Evolutionary conservation across 2,113 vertebrate species (phyloP).

Genomic region (Ceyx margarethae): DNA sequence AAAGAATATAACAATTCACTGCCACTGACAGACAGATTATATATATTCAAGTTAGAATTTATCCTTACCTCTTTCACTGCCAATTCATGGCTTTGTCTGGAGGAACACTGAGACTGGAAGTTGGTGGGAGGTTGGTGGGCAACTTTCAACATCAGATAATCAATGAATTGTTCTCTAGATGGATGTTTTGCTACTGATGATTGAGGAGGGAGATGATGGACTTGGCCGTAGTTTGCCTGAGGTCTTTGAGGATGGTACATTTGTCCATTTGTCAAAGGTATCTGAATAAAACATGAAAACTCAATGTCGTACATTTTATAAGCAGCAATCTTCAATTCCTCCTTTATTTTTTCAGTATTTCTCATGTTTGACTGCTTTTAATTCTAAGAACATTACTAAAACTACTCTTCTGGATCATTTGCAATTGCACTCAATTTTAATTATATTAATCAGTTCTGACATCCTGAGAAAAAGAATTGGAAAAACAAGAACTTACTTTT

Average conservation of each 20-base stretch:
- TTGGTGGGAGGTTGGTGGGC: conserved; percentile 77
- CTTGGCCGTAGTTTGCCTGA: conserved; percentile 82
- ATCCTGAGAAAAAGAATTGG: not conserved
- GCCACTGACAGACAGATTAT: not conserved
- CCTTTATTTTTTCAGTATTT: not conserved
- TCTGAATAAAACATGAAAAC: conserved; percentile 77
- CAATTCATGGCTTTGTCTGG: conserved; percentile 79
- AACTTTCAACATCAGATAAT: conserved; percentile 97
- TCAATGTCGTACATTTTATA: not conserved
- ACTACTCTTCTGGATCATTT: not conserved
- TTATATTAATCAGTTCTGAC: not conserved
- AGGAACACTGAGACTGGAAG: conserved; percentile 79
- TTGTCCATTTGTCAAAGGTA: conserved; percentile 96
- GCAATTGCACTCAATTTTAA: not conserved
- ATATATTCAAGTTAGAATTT: not conserved
- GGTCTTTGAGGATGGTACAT: conserved; percentile 84
- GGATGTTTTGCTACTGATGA: conserved; percentile 89
- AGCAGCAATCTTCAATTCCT: not conserved
- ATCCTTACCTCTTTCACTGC: conserved; percentile 87
- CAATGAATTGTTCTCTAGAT: conserved; percentile 95
- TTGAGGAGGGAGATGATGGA: conserved; percentile 76
- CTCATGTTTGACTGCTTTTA: not conserved
- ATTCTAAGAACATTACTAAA: not conserved
- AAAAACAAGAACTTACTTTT: not conserved
- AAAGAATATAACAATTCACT: not conserved